phyloP scores from a whole-genome alignment of 2,113 vertebrate genomes.

The Microtus richardsoni region DNA sequence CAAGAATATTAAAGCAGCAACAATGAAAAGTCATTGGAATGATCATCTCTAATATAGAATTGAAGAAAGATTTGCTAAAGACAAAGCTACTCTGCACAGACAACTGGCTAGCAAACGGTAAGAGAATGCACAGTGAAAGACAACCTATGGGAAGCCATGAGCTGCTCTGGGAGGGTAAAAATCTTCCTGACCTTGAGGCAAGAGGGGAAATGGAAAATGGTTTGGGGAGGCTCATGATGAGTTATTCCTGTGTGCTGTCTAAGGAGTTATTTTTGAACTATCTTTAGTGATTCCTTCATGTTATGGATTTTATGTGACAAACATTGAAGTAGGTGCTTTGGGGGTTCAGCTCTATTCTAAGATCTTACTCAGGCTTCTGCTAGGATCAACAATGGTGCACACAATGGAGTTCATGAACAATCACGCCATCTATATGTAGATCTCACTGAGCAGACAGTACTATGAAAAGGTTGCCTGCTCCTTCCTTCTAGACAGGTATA shows the following conservation, averaged over 20 bases:
- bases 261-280: constrained; percentile 46
- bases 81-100: constrained; percentile 45
- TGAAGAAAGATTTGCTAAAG: background rate
- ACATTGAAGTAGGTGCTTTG: background rate
- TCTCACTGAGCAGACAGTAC: background rate
- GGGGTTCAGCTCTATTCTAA: constrained; percentile 32
- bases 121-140: background rate
- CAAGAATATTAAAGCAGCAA: constrained; percentile 18
- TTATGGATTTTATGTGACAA: constrained; percentile 37
- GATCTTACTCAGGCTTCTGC: background rate
- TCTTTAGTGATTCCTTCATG: constrained; percentile 39
- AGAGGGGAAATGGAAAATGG: constrained; percentile 32
- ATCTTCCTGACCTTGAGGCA: constrained; percentile 41
- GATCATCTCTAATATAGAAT: background rate
- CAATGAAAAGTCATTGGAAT: background rate
- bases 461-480: background rate
- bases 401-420: background rate
- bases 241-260: constrained; percentile 40
- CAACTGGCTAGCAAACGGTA: background rate
- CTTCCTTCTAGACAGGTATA: background rate
- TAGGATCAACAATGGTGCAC: background rate
- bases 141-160: background rate
- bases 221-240: constrained; percentile 10
- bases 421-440: background rate
- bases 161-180: background rate